phyloP scores from a whole-genome alignment of 37 sponge, comb jelly and placozoan genomes.

The Lycopodina hypogea region DNA sequence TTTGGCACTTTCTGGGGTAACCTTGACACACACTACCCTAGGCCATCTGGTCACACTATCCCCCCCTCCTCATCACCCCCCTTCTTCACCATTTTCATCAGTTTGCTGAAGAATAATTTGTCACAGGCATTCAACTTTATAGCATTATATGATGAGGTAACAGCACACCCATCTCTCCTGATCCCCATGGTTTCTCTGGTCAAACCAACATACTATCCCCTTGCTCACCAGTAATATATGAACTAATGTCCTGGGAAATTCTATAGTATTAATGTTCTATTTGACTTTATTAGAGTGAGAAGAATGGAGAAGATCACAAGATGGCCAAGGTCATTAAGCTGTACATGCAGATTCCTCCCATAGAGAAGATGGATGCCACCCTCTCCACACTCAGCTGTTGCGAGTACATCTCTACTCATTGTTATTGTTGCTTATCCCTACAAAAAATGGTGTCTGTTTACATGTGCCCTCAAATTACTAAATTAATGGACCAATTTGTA shows the following conservation, averaged over 20 bases:
- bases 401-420: constrained; percentile 67
- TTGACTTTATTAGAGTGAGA: constrained; percentile 1
- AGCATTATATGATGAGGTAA: too few relatives aligned
- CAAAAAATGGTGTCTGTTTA: not conserved
- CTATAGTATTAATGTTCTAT: not conserved
- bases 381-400: constrained; percentile 81
- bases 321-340: constrained; percentile 79
- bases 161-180: too few relatives aligned
- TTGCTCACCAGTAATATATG: not conserved
- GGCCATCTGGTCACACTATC: too few relatives aligned
- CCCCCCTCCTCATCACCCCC: too few relatives aligned
- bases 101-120: too few relatives aligned
- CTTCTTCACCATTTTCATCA: too few relatives aligned
- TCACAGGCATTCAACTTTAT: too few relatives aligned
- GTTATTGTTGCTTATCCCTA: not conserved
- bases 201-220: not conserved
- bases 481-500: too few relatives aligned
- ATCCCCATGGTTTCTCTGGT: not conserved
- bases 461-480: not conserved
- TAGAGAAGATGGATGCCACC: constrained; percentile 97
- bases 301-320: constrained; percentile 71
- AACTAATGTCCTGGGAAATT: not conserved
- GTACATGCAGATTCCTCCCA: constrained; percentile 85
- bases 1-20: too few relatives aligned
- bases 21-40: too few relatives aligned